Evolutionary conservation across 2,113 vertebrate genomes (phyloP).

Genomic region (Puntigrus tetrazona): DNA sequence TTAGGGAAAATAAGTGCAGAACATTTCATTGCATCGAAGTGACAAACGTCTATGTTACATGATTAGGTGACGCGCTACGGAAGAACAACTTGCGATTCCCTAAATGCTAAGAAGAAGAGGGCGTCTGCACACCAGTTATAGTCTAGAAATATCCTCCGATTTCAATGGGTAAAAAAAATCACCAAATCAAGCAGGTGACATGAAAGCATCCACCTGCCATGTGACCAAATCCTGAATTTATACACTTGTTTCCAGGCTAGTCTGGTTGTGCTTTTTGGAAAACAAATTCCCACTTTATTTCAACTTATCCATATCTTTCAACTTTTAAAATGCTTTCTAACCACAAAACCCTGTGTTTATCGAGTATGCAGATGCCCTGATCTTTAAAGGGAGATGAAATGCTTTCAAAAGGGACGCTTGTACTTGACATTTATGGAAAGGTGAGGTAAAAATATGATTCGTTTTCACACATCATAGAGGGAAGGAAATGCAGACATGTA

Average conservation of each 20-base stretch:
- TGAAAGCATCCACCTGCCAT: background rate
- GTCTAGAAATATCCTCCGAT: background rate
- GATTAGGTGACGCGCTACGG: slow-evolving; percentile 3
- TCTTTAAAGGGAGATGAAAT: background rate
- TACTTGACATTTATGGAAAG: slow-evolving; percentile 6
- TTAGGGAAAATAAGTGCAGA: slow-evolving; percentile 77
- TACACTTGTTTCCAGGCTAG: no score
- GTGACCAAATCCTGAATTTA: background rate
- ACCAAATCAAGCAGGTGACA: background rate
- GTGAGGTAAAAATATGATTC: slow-evolving; percentile 6
- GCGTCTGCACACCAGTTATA: background rate
- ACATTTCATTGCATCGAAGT: slow-evolving; percentile 46
- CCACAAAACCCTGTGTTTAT: background rate
- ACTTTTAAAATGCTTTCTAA: background rate
- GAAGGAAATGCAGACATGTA: background rate
- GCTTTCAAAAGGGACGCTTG: background rate
- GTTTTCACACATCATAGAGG: slow-evolving; percentile 2
- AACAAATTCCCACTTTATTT: background rate
- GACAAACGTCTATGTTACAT: background rate
- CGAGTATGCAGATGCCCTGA: background rate
- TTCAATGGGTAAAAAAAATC: background rate
- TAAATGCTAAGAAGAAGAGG: background rate
- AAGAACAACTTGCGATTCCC: slow-evolving; percentile 12
- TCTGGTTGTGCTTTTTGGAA: background rate
- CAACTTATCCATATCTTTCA: background rate